phyloP scores from a whole-genome alignment of 1,140 invertebrate species.

The Heliothis subflexa region DNA sequence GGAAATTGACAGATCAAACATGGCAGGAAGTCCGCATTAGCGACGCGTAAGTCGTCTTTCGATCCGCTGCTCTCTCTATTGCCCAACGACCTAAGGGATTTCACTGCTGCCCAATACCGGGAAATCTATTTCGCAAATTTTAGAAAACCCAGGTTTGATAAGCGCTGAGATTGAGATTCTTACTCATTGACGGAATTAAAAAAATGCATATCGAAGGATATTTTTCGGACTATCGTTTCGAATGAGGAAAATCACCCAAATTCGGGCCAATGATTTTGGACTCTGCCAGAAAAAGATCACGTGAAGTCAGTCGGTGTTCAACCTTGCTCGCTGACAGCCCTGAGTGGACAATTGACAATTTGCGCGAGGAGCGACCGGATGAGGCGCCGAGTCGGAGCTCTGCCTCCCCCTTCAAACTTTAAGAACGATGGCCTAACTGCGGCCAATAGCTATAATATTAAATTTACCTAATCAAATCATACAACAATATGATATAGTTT shows the following conservation, averaged over 20 bases:
- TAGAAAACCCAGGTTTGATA: too few species aligned
- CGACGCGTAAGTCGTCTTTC: conserved; percentile 62
- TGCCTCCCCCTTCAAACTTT: conserved; percentile 75
- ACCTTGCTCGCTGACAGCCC: conserved; percentile 65
- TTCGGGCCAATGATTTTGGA: conserved; percentile 38
- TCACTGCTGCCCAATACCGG: background rate
- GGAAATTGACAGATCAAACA: conserved; percentile 77
- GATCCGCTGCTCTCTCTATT: conserved; percentile 60
- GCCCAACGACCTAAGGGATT: conserved; percentile 29
- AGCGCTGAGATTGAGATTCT: too few species aligned
- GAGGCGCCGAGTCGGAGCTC: conserved; percentile 68
- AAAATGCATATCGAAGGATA: background rate
- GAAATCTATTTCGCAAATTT: background rate
- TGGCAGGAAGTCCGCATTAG: conserved; percentile 77
- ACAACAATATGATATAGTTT: conserved; percentile 12
- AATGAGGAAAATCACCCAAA: background rate
- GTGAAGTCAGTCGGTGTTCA: conserved; percentile 55
- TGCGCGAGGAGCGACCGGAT: conserved; percentile 74
- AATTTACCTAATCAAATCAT: conserved; percentile 57
- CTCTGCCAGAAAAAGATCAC: conserved; percentile 48
- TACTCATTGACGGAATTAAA: too few species aligned
- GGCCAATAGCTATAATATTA: conserved; percentile 53
- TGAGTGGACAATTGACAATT: conserved; percentile 78
- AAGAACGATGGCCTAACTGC: conserved; percentile 62
- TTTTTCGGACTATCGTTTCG: background rate